These are phyloP conservation scores for Papilio dardanus DNA, from an alignment of 1,140 invertebrate species.

Conservation along the genomic window DNA sequence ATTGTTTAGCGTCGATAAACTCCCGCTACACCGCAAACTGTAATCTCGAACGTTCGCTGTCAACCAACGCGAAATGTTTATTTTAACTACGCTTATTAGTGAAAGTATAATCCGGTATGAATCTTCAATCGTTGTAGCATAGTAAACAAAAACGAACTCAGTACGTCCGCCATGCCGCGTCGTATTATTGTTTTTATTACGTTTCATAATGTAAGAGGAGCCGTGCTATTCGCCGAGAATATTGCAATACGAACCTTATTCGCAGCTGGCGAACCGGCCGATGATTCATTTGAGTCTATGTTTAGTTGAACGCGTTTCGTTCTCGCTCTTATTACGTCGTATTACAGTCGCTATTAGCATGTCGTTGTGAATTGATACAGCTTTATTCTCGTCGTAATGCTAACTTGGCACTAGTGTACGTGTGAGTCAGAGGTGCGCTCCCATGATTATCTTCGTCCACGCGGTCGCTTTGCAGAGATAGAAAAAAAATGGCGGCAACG, in stretches of 20 bases:
- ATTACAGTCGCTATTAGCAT: slow-evolving; percentile 53
- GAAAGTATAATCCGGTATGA: slow-evolving; percentile 21
- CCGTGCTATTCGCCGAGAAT: slow-evolving; percentile 60
- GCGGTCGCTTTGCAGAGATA: slow-evolving; percentile 48
- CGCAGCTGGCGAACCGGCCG: slow-evolving; percentile 64
- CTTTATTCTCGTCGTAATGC: slow-evolving; percentile 51
- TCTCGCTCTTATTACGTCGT: slow-evolving; percentile 41
- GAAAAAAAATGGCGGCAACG: slow-evolving; percentile 54
- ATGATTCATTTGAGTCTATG: slow-evolving; percentile 70
- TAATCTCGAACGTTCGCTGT: slow-evolving; percentile 15
- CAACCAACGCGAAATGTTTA: neutral
- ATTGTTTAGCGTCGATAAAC: slow-evolving; percentile 31
- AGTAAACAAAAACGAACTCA: slow-evolving; percentile 36
- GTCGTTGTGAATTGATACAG: slow-evolving; percentile 48
- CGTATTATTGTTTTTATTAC: slow-evolving; percentile 56
- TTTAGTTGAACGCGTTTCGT: slow-evolving; percentile 41
- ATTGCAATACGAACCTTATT: slow-evolving; percentile 71
- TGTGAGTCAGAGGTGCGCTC: slow-evolving; percentile 72
- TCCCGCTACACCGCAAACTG: slow-evolving; percentile 11
- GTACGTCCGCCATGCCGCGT: slow-evolving; percentile 24
- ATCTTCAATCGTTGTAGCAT: neutral
- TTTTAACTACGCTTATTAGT: slow-evolving; percentile 2
- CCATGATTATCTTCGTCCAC: slow-evolving; percentile 63
- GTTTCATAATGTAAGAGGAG: slow-evolving; percentile 66
- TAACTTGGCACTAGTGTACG: slow-evolving; percentile 65